phyloP scores from a whole-genome alignment of 2,888 invertebrate species.

The Pollenia griseotomentosa region DNA sequence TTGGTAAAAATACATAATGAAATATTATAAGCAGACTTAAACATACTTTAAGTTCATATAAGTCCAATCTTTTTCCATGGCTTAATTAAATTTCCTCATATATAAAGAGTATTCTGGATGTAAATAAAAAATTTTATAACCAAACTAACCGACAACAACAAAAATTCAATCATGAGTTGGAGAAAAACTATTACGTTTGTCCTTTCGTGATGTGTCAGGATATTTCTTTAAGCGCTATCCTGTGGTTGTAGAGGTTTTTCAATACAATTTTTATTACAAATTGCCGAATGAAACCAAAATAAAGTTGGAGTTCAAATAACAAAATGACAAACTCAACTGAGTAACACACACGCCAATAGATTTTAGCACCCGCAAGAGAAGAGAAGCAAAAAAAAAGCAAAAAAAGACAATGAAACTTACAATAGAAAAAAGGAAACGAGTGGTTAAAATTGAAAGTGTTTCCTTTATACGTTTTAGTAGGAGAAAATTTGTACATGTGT shows the following conservation, averaged over 20 bases:
- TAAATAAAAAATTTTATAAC: conserved; percentile 40
- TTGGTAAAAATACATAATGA: too few species aligned
- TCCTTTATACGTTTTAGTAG: background rate
- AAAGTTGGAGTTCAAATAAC: conserved; percentile 50
- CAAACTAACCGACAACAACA: conserved; percentile 19
- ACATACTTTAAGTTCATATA: too few species aligned
- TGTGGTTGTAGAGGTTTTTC: conserved; percentile 48
- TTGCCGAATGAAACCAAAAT: conserved; percentile 31
- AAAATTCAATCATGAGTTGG: conserved; percentile 34
- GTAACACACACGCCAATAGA: background rate
- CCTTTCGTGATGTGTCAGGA: conserved; percentile 80
- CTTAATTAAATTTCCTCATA: background rate
- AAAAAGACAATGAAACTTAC: conserved; percentile 62
- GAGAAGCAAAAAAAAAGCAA: conserved; percentile 12
- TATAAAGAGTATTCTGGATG: background rate
- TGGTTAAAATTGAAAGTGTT: conserved; percentile 74
- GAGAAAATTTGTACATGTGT: background rate
- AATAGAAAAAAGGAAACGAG: conserved; percentile 31
- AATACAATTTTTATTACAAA: conserved; percentile 61
- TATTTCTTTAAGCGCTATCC: conserved; percentile 75
- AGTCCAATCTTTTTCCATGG: background rate
- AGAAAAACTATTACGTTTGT: conserved; percentile 59
- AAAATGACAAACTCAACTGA: conserved; percentile 54
- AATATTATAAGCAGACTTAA: too few species aligned
- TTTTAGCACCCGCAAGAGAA: background rate